Base-by-base conservation (phyloP, 2,797 vertebrate species). In the Rhabdophis nuchalis region DNA sequence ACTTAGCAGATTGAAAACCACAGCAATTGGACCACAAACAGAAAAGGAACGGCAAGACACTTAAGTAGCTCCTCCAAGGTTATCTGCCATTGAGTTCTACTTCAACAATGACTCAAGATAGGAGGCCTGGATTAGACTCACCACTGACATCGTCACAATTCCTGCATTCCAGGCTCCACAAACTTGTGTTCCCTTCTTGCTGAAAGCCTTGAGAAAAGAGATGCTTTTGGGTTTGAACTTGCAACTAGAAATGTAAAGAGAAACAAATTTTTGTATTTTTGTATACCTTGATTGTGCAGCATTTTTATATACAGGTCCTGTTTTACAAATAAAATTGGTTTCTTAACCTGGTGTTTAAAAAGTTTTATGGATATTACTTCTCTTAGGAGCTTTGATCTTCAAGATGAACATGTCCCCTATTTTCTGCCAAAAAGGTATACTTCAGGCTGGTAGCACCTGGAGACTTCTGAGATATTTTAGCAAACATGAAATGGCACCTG, bases 251-350 rank as follows among this genome's bases (percentile, higher is more conserved):
- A 96, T 97, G 96, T 96, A 97, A 96, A 93, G 96, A 95, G 95
- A 97, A 97, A 97, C 94, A 96, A 96, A 95, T 97, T 97, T 97
- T 97, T 97, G 97, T 98, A 98, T 98, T 97, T 98, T 98, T 98
- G 97, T 98, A 98, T 97, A 94, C 97, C 97, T 97, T 97, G 96
- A 97, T 94, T 96, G 97, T 98, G 97, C 97, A 96, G 96, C 97
- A 97, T 97, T 98, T 98, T 98, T 98, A 97, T 98, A 97, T 93
- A 97, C 96, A 96, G 95, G 96, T 96, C 96, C 96, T 97, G 96
- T 98, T 97, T 97, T 97, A 96, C 97, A 97, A 97, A 97, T 95
- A 96, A 97, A 97, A 96, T 94, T 95, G 94, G 94, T 97, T 97
- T 97, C 97, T 96, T 97, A 97, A 98, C 96, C 96, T 96, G 95